Evolutionary conservation across 1,140 invertebrate genomes (phyloP), one percentile per base, ranked within the genome.

Genomic region (Diuraphis noxia): DNA sequence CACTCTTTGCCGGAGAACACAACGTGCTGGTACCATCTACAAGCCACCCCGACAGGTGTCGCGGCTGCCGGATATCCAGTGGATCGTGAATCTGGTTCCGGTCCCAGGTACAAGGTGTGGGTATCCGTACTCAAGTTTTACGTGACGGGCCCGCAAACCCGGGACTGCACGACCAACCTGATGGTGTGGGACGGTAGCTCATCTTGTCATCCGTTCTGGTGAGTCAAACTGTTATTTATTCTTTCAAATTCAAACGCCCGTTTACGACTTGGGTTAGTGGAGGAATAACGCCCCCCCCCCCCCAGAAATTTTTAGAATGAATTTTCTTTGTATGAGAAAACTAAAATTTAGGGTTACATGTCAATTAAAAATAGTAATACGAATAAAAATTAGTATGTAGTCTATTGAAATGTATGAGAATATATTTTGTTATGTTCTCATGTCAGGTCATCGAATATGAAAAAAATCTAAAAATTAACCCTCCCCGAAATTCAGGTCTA

Each of bases 51-150:
- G n/a, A 2, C 90, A 56, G 49, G n/a, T 94, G 93, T 63, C 94
- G 94, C 79, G 95, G 94, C 93, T 46, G 94, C 94, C 77, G 95
- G 95, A 95, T 93, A 81, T 56, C 92, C 77, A 41, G 84, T 43
- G 41, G 46, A 86, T 34, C 85, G 85, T n/a, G 85, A 86, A 19
- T 25, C 46, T 46, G 79, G 56, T 52, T 38, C 49, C 34, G 92
- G 95, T 93, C 93, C 92, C 41, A 92, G 96, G 92, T 97, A 97
- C 93, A 95, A 96, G 92, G 96, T 98, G 0, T 98, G 97, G 97
- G 95, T 98, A 92, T 97, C 97, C 2, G 96, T 98, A 86, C 94
- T 98, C 88, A 98, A 98, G 94, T 98, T 97, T 94, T 96, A 97
- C 94, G 96, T 97, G 92, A 95, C 94, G 13, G 94, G 95, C 91